A percentile compares a stretch with the other conserved stretches of the same genome.
phyloP scores from a whole-genome alignment of 2,113 vertebrate species.

The Paratilapia polleni region DNA sequence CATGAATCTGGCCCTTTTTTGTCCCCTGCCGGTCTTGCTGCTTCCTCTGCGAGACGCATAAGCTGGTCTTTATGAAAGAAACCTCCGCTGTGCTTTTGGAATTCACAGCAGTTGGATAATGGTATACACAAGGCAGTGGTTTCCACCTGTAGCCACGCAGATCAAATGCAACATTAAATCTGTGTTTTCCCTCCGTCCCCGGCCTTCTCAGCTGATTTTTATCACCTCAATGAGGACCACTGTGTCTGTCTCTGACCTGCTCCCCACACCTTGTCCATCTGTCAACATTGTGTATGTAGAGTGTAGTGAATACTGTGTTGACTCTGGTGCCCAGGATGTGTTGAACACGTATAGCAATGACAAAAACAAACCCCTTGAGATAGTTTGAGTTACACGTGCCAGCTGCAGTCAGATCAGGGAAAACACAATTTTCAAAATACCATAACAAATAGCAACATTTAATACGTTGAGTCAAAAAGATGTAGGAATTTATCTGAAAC shows the following conservation, averaged over 20 bases:
- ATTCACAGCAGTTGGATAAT: slow-evolving; percentile 64
- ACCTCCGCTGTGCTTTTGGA: slow-evolving; percentile 34
- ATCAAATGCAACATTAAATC: slow-evolving; percentile 64
- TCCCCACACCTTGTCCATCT: not conserved
- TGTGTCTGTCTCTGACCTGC: slow-evolving; percentile 31
- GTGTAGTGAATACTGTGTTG: slow-evolving; percentile 11
- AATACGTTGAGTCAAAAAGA: not conserved
- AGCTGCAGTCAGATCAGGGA: not conserved
- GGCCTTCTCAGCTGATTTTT: slow-evolving; percentile 57
- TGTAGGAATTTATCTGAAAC: not conserved
- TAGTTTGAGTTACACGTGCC: not conserved
- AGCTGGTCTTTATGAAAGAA: slow-evolving; percentile 44
- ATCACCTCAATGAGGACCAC: slow-evolving; percentile 47
- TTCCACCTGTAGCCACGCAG: slow-evolving; percentile 45
- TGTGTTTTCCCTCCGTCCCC: slow-evolving; percentile 28
- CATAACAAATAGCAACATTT: not conserved
- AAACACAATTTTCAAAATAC: not conserved
- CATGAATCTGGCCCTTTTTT: slow-evolving; percentile 28
- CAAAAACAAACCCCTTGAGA: slow-evolving; percentile 20
- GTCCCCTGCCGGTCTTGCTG: not conserved
- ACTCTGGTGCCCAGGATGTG: not conserved
- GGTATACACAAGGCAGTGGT: slow-evolving; percentile 47
- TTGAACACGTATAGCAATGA: slow-evolving; percentile 35
- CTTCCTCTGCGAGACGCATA: slow-evolving; percentile 54
- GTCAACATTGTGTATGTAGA: not conserved